Evolutionary conservation across 1,140 invertebrate species (phyloP), one percentile per base, ranked within the genome.

Genomic region (Hyposmocoma kahamanoa): DNA sequence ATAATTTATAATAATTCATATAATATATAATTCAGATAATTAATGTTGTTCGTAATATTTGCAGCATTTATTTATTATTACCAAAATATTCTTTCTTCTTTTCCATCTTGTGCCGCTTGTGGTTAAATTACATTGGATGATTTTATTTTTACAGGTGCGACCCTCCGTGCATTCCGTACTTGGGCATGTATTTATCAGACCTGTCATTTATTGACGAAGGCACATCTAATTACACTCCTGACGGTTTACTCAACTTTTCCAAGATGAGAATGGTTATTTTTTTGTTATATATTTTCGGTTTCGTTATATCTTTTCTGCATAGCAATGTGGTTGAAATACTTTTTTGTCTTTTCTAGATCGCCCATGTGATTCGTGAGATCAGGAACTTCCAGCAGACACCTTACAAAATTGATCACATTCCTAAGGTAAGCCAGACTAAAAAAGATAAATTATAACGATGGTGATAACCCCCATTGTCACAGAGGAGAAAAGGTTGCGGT

Each of bases 151-250:
- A n/a, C 55, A 85, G 94, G 53, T 97, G 96, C 81, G 96, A 98
- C 83, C 96, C 96, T 30, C 96, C 96, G 0, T 97, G 95, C 69
- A 97, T 97, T 47, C 96, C 96, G 1, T 98, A 97, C 75, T 81
- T 98, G 42, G 96, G 96, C 18, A 92, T 97, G 89, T 98, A 98
- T 75, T 84, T 98, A 8, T 96, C 95, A 11, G 96, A 98, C 82
- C 84, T 98, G 8, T 96, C 95, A 0, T 97, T 97, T 76, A 97
- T 98, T 42, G 96, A 98, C 86, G 96, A 98, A 87, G 95, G 96
- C 18, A 97, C 96, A 9, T 93, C 96, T 3, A 97, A 97, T 72
- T 95, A 95, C 69, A 96, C 95, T 0, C 94, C 96, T 5, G 95
- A 97, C 51, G 92, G 93, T 42, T 87, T 98, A n/a, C 88, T 98